Base-by-base conservation (phyloP, 1,140 invertebrate genomes). In the Eupristina koningsbergeri region DNA sequence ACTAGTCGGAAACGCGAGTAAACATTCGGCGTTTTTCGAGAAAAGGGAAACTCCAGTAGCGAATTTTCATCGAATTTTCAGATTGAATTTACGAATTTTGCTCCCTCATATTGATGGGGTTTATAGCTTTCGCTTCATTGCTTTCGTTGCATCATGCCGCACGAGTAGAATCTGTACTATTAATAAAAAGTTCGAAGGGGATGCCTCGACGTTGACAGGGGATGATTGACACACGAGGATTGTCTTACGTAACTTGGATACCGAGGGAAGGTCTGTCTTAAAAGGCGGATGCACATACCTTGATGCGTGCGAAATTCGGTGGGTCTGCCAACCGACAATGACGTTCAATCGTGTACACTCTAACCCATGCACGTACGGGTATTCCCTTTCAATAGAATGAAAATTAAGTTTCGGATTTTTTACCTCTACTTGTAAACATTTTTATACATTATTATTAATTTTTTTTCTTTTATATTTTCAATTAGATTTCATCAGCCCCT, bases 341-440 rank as follows among this genome's bases (percentile, higher is more conserved):
- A 77, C 34, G 34, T n/a, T 61, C n/a, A 17, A 53, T 17, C 11
- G 50, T 17, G 11, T 19, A 17, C 17, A 15, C 9, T 15, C 9
- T 17, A 53, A 3, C 11, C 19, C 50, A 17, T 53, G 15, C 50
- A n/a, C 22, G 9, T 11, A 73, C 3, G 34, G 3, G 29, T 15
- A 3, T 45, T 8, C 17, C 29, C 11, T n/a, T 39, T 77, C 34
- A 41, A 77, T 77, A 58, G 50, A 29, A 9, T 53, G 53, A 77
- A 63, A 77, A 61, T 77, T 61, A 22, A 41, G 39, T 77, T 76
- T 76, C 5, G n/a, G n/a, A n/a, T 69, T 69, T 34, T 69, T 69
- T 2, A 31, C 61, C 61, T 63, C 26, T n/a, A n/a, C n/a, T n/a
- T n/a, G n/a, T n/a, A n/a, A n/a, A n/a, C n/a, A n/a, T n/a, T n/a